These are phyloP conservation scores for Drosophila mulleri DNA, from an alignment of 2,888 invertebrate species.

Conservation along the genomic window DNA sequence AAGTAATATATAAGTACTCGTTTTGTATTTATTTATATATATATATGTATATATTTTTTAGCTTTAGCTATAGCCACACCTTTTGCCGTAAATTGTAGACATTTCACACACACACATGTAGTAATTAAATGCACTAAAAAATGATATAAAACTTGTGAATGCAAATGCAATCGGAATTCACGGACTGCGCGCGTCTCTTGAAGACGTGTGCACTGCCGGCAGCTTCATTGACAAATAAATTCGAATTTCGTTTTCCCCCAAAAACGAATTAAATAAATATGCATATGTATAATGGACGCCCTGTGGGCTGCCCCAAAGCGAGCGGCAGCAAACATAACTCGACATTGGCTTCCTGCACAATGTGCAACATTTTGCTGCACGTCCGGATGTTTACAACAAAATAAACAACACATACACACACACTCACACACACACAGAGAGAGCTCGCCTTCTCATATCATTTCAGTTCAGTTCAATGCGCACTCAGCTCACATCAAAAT, in stretches of 20 bases:
- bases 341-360: constrained; percentile 73
- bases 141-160: constrained; percentile 44
- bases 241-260: constrained; percentile 51
- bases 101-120: constrained; percentile 50
- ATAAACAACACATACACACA: constrained; percentile 64
- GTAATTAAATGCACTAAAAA: constrained; percentile 74
- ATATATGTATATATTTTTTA: neutral
- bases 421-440: no score
- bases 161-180: constrained; percentile 40
- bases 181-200: constrained; percentile 16
- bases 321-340: constrained; percentile 41
- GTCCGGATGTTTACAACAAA: constrained; percentile 80
- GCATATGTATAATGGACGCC: constrained; percentile 57
- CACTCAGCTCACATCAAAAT: constrained; percentile 53
- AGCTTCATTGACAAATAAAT: constrained; percentile 79
- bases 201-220: constrained; percentile 73
- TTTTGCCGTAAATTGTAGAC: constrained; percentile 72
- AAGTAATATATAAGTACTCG: constrained; percentile 18
- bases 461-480: constrained; percentile 27
- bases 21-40: constrained; percentile 10
- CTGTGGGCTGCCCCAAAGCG: constrained; percentile 49
- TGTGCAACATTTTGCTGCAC: constrained; percentile 79
- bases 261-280: constrained; percentile 1
- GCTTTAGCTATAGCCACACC: constrained; percentile 61
- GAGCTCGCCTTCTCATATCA: constrained; percentile 36